Percentiles rank a stretch among this genome's conserved stretches.
phyloP scores from a whole-genome alignment of 2,797 vertebrate species.

The Saxicola maurus region DNA sequence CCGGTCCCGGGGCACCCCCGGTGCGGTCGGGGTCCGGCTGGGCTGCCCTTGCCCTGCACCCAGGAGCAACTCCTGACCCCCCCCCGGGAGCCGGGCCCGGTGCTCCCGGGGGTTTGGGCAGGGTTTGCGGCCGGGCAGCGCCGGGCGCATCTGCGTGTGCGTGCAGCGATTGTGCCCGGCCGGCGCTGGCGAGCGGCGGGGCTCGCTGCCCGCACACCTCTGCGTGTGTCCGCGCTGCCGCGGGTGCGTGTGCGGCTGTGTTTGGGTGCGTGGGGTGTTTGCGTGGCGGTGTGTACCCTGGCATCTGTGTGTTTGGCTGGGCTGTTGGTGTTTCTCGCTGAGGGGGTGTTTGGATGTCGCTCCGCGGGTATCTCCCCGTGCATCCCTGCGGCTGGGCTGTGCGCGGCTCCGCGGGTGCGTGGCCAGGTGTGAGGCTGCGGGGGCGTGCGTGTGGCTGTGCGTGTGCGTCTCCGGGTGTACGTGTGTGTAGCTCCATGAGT shows the following conservation, averaged over 20 bases:
- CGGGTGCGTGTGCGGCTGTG: slow-evolving; percentile 17
- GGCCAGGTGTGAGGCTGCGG: not conserved
- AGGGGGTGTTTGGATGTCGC: slow-evolving; percentile 57
- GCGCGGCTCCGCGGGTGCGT: not conserved
- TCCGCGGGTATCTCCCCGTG: not conserved
- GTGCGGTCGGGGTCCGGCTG: not conserved
- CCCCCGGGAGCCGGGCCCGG: not conserved
- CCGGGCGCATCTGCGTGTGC: not conserved
- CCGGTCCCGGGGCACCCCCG: not conserved
- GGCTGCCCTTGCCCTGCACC: not conserved
- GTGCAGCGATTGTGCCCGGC: not conserved
- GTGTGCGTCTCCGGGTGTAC: not conserved
- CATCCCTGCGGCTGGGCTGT: not conserved
- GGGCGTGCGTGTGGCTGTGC: not conserved
- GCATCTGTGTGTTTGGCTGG: slow-evolving; percentile 23
- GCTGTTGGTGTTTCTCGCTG: not conserved
- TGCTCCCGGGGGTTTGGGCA: not conserved
- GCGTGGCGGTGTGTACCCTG: slow-evolving; percentile 24
- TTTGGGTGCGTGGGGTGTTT: slow-evolving; percentile 43
- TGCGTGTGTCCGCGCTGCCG: not conserved
- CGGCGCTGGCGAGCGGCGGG: not conserved
- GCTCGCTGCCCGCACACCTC: not conserved
- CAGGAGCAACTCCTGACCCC: not conserved
- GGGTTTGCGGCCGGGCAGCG: not conserved
- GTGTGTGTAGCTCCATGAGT: not conserved